These are phyloP conservation scores for Zaprionus africanus DNA, from an alignment of 1,140 invertebrate species.

Conservation along the genomic window DNA sequence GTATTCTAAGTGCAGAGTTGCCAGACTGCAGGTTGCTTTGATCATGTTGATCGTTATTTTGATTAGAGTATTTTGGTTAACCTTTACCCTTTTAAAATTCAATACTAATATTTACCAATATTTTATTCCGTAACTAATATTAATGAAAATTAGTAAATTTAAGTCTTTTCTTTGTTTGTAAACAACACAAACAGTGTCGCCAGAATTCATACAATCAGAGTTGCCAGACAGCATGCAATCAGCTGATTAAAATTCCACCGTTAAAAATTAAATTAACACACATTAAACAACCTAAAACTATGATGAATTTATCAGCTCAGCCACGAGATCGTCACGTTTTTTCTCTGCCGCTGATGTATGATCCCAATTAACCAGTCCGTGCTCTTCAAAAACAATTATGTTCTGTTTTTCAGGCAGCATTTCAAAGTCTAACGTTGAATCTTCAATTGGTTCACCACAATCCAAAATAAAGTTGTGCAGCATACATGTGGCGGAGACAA, in stretches of 20 bases:
- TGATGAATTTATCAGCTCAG: constrained; percentile 16
- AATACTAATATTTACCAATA: no score
- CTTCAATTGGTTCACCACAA: constrained; percentile 39
- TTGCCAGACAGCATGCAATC: neutral
- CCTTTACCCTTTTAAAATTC: no score
- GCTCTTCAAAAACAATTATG: constrained; percentile 28
- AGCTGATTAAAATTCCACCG: neutral
- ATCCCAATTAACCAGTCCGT: constrained; percentile 31
- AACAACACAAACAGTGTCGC: neutral
- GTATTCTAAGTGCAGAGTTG: neutral
- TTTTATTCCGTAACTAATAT: no score
- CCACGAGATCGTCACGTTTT: constrained; percentile 38
- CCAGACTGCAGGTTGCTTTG: neutral
- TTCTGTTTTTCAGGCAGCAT: constrained; percentile 26
- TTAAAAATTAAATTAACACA: neutral
- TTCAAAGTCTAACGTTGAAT: constrained; percentile 34
- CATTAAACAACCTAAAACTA: neutral
- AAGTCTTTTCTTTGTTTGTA: neutral
- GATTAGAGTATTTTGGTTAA: neutral
- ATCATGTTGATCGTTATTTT: neutral
- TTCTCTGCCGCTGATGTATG: constrained; percentile 38
- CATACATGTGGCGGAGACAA: constrained; percentile 47
- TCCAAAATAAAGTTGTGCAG: constrained; percentile 55
- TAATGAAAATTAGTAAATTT: neutral
- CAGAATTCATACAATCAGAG: neutral